These are phyloP conservation scores for Chromoteleia sp. DNA, from an alignment of 2,888 invertebrate species.

Conservation along the genomic window DNA sequence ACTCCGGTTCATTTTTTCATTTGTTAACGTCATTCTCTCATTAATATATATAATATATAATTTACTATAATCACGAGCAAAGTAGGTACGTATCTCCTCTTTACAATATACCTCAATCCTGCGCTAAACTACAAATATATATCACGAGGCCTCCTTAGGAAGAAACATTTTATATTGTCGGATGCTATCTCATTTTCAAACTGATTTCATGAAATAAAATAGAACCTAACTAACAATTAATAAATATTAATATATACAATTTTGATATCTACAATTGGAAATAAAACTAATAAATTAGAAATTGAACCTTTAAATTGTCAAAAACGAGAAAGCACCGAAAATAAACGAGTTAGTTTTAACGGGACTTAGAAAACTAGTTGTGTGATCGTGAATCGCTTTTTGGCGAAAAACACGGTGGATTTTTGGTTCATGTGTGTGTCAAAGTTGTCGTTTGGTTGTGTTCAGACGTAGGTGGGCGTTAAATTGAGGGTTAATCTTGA, in stretches of 20 bases:
- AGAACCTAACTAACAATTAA: background rate
- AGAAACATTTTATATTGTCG: conserved; percentile 33
- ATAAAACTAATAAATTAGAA: no score
- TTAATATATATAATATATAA: conserved; percentile 34
- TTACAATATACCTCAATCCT: conserved; percentile 14
- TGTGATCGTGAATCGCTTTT: conserved; percentile 10
- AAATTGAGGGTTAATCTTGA: conserved; percentile 93
- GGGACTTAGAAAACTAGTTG: conserved; percentile 21
- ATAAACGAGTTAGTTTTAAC: background rate
- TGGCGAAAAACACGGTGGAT: no score
- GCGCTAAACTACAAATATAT: conserved; percentile 44
- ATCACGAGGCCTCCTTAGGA: conserved; percentile 65
- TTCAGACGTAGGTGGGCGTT: conserved; percentile 91
- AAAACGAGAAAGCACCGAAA: conserved; percentile 26
- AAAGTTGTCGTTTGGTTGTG: background rate
- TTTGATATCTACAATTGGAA: background rate
- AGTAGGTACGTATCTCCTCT: conserved; percentile 14
- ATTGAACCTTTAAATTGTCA: background rate
- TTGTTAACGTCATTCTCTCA: conserved; percentile 22
- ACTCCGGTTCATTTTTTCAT: background rate
- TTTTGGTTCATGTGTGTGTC: background rate
- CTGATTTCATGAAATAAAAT: background rate
- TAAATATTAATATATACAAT: conserved; percentile 1
- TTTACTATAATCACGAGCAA: conserved; percentile 33
- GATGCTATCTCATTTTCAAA: conserved; percentile 23